Evolutionary conservation across 2,113 vertebrate species (phyloP), one percentile per base, ranked within the genome.

Genomic region (Corynorhinus townsendii): DNA sequence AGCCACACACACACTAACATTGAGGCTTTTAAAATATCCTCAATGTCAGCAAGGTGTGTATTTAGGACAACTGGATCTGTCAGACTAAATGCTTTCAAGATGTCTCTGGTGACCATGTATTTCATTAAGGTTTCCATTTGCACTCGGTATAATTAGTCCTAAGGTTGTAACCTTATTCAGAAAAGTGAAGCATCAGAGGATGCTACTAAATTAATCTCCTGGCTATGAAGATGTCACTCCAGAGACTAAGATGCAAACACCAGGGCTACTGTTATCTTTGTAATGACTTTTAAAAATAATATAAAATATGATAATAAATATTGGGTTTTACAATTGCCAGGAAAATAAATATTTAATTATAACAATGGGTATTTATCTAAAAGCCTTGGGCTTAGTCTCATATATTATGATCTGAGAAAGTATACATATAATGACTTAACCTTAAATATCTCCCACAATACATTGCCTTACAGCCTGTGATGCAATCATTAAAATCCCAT

Each of bases 101-200:
- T 96, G 96, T 98, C 96, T 97, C 93, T 28, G 28, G 90, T 97
- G 98, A 98, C 81, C 93, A 97, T 97, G 97, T 89, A 98, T 98
- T 98, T 98, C 98, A 98, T 98, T 97, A 98, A 49, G 43, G 79
- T 97, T 98, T 98, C 91, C 69, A 95, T 91, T 97, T 97, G 59
- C 91, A 95, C 95, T 98, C 98, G 87, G 86, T 96, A 95, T 98
- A 98, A 98, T 98, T 98, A 98, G 98, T 98, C 95, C 96, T 98
- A 98, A 97, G 97, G 96, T 97, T 98, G 90, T 97, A 96, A 95
- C 98, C 97, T 98, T 98, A 98, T 97, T 96, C 87, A 94, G 86
- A 97, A 98, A 94, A 98, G 96, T 85, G 86, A 97, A 97, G 11
- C 90, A 96, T 89, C 95, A 79, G 64, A 95, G 66, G 90, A 89